These are phyloP conservation scores for Mesodorylaimus sp. DNA, from an alignment of 2,888 invertebrate genomes.

Conservation along the genomic window DNA sequence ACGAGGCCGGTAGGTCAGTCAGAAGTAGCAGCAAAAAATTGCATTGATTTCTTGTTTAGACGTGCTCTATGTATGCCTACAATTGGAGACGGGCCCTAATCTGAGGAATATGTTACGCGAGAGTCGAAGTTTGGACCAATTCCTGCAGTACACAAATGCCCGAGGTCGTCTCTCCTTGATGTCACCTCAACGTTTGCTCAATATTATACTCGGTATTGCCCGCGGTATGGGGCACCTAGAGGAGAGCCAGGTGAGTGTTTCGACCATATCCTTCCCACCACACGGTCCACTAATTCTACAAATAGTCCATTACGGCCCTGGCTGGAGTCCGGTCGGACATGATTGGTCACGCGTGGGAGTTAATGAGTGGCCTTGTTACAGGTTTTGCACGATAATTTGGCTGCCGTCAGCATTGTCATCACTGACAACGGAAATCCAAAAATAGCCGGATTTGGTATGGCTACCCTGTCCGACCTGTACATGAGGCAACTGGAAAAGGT, in stretches of 20 bases:
- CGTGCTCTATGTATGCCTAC: conserved; percentile 1
- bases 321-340: no score
- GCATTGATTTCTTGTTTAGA: conserved; percentile 1
- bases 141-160: neutral
- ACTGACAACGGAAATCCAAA: conserved; percentile 4
- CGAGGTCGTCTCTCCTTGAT: conserved; percentile 2
- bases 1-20: conserved; percentile 3
- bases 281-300: no score
- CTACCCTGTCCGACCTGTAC: conserved; percentile 3
- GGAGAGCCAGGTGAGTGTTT: conserved; percentile 1
- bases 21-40: neutral
- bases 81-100: conserved; percentile 5
- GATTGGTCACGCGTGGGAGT: no score
- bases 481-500: neutral
- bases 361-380: no score
- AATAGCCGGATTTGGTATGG: conserved; percentile 8
- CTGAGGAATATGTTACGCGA: conserved; percentile 8
- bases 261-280: no score
- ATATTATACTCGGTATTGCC: conserved; percentile 1
- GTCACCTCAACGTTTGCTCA: neutral
- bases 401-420: conserved; percentile 5
- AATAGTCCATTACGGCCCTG: no score
- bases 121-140: conserved; percentile 6
- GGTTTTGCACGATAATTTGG: conserved; percentile 6
- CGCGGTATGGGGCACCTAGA: conserved; percentile 5